These are phyloP conservation scores for Junonia oenone DNA, from an alignment of 2,888 invertebrate genomes.

Conservation along the genomic window DNA sequence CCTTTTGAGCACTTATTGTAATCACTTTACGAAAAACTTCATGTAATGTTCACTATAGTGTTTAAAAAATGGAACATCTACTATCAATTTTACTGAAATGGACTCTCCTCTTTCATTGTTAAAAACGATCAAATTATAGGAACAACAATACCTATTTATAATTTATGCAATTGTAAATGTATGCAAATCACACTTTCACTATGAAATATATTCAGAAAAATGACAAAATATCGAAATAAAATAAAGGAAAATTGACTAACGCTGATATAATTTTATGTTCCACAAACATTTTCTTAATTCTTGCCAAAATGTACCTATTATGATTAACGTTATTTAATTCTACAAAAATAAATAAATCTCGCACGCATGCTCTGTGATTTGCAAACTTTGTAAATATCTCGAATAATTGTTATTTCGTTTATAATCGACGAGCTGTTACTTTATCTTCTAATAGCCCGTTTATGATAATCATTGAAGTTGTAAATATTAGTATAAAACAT, in stretches of 20 bases:
- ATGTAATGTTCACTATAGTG: constrained; percentile 5
- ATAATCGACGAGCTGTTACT: constrained; percentile 59
- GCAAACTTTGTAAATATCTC: constrained; percentile 74
- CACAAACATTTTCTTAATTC: constrained; percentile 34
- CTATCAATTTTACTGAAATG: background rate
- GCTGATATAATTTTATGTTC: constrained; percentile 9
- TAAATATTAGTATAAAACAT: constrained; percentile 69
- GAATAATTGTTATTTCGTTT: constrained; percentile 75
- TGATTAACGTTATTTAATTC: constrained; percentile 37
- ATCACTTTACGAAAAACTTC: constrained; percentile 12
- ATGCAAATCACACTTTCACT: constrained; percentile 24
- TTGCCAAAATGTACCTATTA: constrained; percentile 52
- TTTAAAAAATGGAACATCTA: constrained; percentile 4
- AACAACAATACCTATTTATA: constrained; percentile 9
- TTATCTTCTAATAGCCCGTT: constrained; percentile 54
- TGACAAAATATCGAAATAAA: background rate
- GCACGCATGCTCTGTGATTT: constrained; percentile 72
- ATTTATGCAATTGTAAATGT: constrained; percentile 4
- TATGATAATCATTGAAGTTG: constrained; percentile 62
- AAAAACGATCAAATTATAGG: constrained; percentile 9
- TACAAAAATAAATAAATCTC: constrained; percentile 44
- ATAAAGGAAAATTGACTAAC: background rate
- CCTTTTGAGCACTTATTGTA: constrained; percentile 22
- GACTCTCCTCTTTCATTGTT: background rate
- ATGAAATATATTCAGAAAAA: background rate